phyloP scores from a whole-genome alignment of 2,797 vertebrate genomes.

The Mormyrops attenuatus region DNA sequence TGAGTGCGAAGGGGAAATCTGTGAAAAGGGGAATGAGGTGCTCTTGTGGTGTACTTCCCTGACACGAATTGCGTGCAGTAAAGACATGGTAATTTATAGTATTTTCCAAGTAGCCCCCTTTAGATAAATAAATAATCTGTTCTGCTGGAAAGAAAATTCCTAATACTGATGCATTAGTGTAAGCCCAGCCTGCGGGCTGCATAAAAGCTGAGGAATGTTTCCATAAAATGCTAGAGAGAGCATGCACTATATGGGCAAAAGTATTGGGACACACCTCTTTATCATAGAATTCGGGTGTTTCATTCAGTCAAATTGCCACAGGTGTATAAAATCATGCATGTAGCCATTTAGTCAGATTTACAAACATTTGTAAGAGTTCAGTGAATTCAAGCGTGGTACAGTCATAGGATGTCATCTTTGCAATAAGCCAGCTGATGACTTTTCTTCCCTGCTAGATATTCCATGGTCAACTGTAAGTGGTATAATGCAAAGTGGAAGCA shows the following conservation, averaged over 20 bases:
- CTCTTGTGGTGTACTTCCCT: not conserved
- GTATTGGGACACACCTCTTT: not conserved
- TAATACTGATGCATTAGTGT: constrained; percentile 19
- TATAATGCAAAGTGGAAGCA: not conserved
- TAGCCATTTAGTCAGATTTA: not conserved
- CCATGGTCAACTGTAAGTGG: not conserved
- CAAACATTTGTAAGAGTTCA: not conserved
- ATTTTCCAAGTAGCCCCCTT: constrained; percentile 24
- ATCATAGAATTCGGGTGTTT: not conserved
- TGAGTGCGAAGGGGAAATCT: constrained; percentile 14
- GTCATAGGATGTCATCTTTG: not conserved
- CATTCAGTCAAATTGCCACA: not conserved
- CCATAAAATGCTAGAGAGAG: constrained; percentile 30
- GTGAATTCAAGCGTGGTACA: not conserved
- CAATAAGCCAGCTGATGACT: not conserved
- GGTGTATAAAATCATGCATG: not conserved
- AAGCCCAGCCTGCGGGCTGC: not conserved
- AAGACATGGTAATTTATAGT: constrained; percentile 25
- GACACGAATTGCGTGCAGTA: constrained; percentile 1
- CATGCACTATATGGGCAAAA: not conserved
- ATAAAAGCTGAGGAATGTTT: constrained; percentile 36
- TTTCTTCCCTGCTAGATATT: not conserved
- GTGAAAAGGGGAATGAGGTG: constrained; percentile 18
- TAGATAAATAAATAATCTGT: not conserved
- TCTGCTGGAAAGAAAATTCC: constrained; percentile 35